A percentile compares a stretch with the other conserved stretches of the same genome.
These are phyloP conservation scores for Sitobion miscanthi DNA, from an alignment of 1,140 invertebrate species.

Conservation along the genomic window DNA sequence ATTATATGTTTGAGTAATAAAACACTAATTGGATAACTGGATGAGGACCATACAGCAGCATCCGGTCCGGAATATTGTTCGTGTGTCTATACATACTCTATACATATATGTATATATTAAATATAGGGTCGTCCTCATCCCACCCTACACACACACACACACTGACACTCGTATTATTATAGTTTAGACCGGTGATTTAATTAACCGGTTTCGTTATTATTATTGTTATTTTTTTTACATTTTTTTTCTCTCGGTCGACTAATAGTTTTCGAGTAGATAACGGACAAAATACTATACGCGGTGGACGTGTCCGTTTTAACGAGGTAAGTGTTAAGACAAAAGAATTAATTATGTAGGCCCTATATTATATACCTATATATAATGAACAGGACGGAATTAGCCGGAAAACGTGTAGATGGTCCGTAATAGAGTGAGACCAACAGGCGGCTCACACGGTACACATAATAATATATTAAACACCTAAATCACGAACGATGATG, in stretches of 20 bases:
- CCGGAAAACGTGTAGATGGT: not conserved
- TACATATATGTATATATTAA: not conserved
- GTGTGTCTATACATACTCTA: not conserved
- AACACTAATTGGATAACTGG: constrained; percentile 52
- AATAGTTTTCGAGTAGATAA: not conserved
- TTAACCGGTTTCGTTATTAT: constrained; percentile 37
- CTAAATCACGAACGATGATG: not conserved
- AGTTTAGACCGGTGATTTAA: constrained; percentile 20
- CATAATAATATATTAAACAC: not conserved
- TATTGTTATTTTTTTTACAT: not conserved
- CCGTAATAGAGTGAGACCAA: not conserved
- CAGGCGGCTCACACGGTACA: not conserved
- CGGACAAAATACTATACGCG: not conserved
- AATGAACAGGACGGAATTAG: not conserved
- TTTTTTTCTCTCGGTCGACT: not conserved
- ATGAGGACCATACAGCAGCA: not conserved
- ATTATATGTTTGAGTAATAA: not conserved
- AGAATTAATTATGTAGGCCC: not conserved
- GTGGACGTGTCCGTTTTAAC: not conserved
- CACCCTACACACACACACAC: too few relatives aligned
- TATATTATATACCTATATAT: too few relatives aligned
- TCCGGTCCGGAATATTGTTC: constrained; percentile 39
- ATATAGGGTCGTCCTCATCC: not conserved
- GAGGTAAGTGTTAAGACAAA: not conserved
- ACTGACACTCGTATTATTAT: not conserved